Evolutionary conservation across 2,888 invertebrate species (phyloP), one percentile per base, ranked within the genome.

Genomic region (Melinaea marsaeus): DNA sequence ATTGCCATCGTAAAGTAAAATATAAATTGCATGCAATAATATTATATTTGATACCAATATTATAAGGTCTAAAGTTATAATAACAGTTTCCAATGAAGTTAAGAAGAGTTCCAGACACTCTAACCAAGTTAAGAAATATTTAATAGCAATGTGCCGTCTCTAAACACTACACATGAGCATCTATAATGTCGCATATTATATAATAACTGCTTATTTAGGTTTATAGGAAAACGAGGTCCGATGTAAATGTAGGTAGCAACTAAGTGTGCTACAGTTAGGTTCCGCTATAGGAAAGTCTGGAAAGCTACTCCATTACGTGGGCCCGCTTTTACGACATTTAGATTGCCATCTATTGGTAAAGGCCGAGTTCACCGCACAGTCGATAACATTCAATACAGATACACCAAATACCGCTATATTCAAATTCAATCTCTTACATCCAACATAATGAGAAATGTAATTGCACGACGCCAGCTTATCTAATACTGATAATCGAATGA

Each of bases 221-320:
- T 51, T 51, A 32, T 51, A 32, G 35, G 56, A 54, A 61, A 61
- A 42, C 22, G 34, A 54, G 61, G 42, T 64, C 46, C 59, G 60
- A 68, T 61, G 47, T 60, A 64, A 65, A 70, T 57, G 55, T 60
- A 66, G 63, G 65, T 57, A 60, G 57, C 57, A 62, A 61, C 60
- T 60, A 57, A 61, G 64, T 63, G 65, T 57, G 62, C 56, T 70
- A 65, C 72, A 69, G 66, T 70, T 69, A 65, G 66, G 76, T 77
- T 79, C 78, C 76, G 77, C 76, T 77, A 77, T 71, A 74, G 75
- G 72, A 71, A 70, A 72, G 68, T 70, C 69, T 66, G 69, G 65
- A 73, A 75, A 79, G 75, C 75, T 84, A 79, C 84, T 81, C 79
- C 74, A 83, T 85, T 86, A 88, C 83, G 80, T 76, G 76, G 75